These are phyloP conservation scores for Bambusicola thoracicus DNA, from an alignment of 2,113 vertebrate species.

Conservation along the genomic window DNA sequence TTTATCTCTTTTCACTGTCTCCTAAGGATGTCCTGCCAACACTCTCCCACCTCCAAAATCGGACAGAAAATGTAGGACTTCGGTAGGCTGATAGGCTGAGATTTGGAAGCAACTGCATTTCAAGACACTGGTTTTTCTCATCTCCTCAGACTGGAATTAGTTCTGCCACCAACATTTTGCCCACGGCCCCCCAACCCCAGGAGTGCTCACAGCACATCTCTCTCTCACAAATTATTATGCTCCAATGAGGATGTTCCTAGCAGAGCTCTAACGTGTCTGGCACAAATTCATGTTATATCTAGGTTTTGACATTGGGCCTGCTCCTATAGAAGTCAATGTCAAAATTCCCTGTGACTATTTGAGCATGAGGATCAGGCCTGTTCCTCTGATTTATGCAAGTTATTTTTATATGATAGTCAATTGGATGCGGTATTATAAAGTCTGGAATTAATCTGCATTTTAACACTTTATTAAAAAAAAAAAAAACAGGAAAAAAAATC, in stretches of 20 bases:
- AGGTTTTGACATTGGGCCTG: slow-evolving; percentile 70
- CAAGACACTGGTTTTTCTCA: slow-evolving; percentile 66
- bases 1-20: slow-evolving; percentile 52
- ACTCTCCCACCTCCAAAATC: slow-evolving; percentile 51
- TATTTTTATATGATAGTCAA: slow-evolving; percentile 56
- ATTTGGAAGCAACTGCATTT: slow-evolving; percentile 58
- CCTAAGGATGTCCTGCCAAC: slow-evolving; percentile 55
- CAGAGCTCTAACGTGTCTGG: slow-evolving; percentile 63
- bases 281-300: slow-evolving; percentile 66
- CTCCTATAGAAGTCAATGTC: slow-evolving; percentile 62
- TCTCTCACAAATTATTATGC: slow-evolving; percentile 69
- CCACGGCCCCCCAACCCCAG: slow-evolving; percentile 63
- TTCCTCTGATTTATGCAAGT: slow-evolving; percentile 63
- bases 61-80: slow-evolving; percentile 55
- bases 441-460: slow-evolving; percentile 72
- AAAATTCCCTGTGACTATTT: slow-evolving; percentile 18
- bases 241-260: slow-evolving; percentile 69
- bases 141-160: slow-evolving; percentile 62
- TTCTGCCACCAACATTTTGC: slow-evolving; percentile 67
- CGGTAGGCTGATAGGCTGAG: slow-evolving; percentile 29
- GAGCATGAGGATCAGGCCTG: neutral
- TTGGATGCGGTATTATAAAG: slow-evolving; percentile 64
- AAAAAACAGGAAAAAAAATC: neutral
- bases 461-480: slow-evolving; percentile 29
- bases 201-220: slow-evolving; percentile 60